Evolutionary conservation across 2,888 invertebrate species (phyloP).

Genomic region (Formica aserva): DNA sequence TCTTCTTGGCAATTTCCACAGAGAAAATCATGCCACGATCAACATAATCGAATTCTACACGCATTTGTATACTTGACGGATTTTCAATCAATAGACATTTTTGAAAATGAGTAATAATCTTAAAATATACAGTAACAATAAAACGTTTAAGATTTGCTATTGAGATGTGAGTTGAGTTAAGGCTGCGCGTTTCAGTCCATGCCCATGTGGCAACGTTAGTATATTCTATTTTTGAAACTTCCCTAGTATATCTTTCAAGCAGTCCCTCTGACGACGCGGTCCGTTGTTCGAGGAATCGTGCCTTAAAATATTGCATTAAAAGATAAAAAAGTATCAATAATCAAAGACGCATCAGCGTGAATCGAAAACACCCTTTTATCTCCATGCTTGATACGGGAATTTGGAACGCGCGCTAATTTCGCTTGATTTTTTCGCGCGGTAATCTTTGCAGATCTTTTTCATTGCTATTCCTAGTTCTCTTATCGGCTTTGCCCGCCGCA

Average conservation of each 20-base stretch:
- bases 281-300: background rate
- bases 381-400: slow-evolving; percentile 48
- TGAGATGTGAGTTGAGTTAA: background rate
- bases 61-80: background rate
- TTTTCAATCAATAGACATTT: background rate
- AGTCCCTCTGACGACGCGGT: background rate
- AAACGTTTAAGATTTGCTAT: background rate
- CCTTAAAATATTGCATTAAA: background rate
- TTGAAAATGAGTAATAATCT: background rate
- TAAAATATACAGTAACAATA: background rate
- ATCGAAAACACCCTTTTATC: slow-evolving; percentile 10
- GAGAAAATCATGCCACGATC: background rate
- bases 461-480: slow-evolving; percentile 9
- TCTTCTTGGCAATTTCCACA: background rate
- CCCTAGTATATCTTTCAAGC: background rate
- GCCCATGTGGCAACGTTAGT: background rate
- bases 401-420: slow-evolving; percentile 53
- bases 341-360: background rate
- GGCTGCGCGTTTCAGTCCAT: background rate
- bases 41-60: background rate
- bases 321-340: background rate
- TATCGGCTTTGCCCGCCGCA: slow-evolving; percentile 63
- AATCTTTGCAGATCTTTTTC: slow-evolving; percentile 62
- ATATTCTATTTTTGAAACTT: background rate
- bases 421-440: slow-evolving; percentile 22